phyloP scores from a whole-genome alignment of 2,888 invertebrate species.

The Ichneumoninae sp. region DNA sequence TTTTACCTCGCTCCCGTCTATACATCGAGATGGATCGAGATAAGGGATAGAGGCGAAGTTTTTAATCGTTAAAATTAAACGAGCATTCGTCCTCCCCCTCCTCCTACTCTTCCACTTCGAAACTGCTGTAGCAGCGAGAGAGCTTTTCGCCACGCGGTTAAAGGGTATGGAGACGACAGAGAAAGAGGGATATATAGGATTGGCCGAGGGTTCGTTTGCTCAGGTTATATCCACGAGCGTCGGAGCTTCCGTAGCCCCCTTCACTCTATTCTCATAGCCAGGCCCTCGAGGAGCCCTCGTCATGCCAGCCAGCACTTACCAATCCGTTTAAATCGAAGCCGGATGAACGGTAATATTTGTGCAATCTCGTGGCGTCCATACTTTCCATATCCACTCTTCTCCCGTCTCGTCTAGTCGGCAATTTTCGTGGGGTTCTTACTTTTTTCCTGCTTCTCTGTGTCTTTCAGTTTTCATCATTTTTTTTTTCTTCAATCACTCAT shows the following conservation, averaged over 20 bases:
- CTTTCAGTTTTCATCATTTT: slow-evolving; percentile 9
- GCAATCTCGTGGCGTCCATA: slow-evolving; percentile 75
- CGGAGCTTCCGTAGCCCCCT: slow-evolving; percentile 41
- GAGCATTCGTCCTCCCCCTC: slow-evolving; percentile 24
- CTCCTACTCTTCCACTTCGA: not conserved
- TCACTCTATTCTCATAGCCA: slow-evolving; percentile 37
- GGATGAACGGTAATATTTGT: slow-evolving; percentile 75
- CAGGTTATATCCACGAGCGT: slow-evolving; percentile 61
- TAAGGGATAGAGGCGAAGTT: slow-evolving; percentile 1
- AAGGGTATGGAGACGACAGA: not conserved
- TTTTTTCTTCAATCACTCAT: slow-evolving; percentile 12
- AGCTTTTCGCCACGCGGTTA: slow-evolving; percentile 10
- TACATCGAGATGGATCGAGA: not conserved
- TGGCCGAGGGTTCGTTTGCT: slow-evolving; percentile 64
- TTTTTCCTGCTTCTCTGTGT: slow-evolving; percentile 7
- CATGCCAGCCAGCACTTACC: slow-evolving; percentile 57
- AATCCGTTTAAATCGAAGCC: slow-evolving; percentile 67
- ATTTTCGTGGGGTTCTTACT: not conserved
- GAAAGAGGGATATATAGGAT: slow-evolving; percentile 48
- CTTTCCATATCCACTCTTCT: slow-evolving; percentile 43
- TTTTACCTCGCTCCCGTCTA: not conserved
- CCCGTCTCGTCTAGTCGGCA: slow-evolving; percentile 16
- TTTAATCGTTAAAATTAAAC: slow-evolving; percentile 57
- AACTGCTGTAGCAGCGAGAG: slow-evolving; percentile 15
- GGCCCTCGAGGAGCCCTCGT: slow-evolving; percentile 53